Evolutionary conservation across 2,888 invertebrate species (phyloP).

Genomic region (Cataglyphis rosenhaueri): DNA sequence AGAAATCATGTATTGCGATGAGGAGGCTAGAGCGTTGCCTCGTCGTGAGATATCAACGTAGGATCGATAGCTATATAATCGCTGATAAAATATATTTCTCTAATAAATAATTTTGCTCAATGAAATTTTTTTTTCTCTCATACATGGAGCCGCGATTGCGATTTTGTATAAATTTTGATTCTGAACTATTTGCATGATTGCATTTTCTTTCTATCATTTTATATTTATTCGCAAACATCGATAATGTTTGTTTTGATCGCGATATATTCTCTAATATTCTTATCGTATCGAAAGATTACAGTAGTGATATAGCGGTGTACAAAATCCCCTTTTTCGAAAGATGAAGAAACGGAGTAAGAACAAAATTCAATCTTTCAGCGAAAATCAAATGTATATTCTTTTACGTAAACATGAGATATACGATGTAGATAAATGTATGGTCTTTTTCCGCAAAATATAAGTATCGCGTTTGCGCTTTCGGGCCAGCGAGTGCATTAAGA

Average conservation of each 20-base stretch:
- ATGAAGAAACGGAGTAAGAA: neutral
- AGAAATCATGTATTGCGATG: slow-evolving; percentile 48
- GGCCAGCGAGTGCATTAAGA: slow-evolving; percentile 41
- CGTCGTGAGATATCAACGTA: slow-evolving; percentile 6
- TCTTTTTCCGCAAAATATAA: neutral
- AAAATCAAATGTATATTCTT: neutral
- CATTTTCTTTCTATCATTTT: neutral
- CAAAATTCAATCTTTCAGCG: neutral
- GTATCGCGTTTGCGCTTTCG: neutral
- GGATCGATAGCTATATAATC: neutral
- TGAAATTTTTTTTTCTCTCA: neutral
- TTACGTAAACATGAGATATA: neutral
- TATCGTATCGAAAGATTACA: neutral
- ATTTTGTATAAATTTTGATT: neutral
- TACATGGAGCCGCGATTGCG: neutral
- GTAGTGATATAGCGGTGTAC: neutral
- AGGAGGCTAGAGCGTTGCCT: neutral
- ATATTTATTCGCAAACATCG: neutral
- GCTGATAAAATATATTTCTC: neutral
- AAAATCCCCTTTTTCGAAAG: neutral
- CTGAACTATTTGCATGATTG: neutral
- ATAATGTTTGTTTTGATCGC: neutral
- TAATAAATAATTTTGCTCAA: neutral
- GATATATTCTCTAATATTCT: neutral
- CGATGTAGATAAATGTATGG: neutral